These are phyloP conservation scores for Pelodytes ibericus DNA, from an alignment of 2,797 vertebrate genomes.

Conservation along the genomic window DNA sequence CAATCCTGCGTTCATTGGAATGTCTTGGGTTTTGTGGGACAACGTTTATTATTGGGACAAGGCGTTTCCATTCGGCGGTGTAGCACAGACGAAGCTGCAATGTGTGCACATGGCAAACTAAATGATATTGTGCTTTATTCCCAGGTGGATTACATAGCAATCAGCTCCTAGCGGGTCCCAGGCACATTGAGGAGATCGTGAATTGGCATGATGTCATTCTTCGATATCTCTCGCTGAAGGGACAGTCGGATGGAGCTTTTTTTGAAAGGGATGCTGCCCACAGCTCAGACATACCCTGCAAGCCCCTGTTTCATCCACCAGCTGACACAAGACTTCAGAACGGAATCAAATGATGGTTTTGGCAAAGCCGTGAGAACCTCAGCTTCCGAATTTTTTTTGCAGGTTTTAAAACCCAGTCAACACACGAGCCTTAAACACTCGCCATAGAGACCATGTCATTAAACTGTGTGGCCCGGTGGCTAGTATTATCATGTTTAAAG, in stretches of 20 bases:
- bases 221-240: conserved; percentile 58
- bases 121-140: not conserved
- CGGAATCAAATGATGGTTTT: not conserved
- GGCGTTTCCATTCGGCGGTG: too few relatives aligned
- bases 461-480: too few relatives aligned
- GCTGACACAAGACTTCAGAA: conserved; percentile 21
- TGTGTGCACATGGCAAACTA: too few relatives aligned
- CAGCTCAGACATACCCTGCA: not conserved
- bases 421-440: too few relatives aligned
- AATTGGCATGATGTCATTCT: conserved; percentile 55
- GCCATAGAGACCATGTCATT: too few relatives aligned
- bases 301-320: not conserved
- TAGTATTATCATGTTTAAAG: too few relatives aligned
- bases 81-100: too few relatives aligned
- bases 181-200: conserved; percentile 50
- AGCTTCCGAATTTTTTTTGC: too few relatives aligned
- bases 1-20: too few relatives aligned
- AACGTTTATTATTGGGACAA: too few relatives aligned
- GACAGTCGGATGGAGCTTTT: conserved; percentile 2
- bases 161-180: conserved; percentile 26
- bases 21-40: too few relatives aligned
- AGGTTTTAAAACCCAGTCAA: too few relatives aligned
- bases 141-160: conserved; percentile 47
- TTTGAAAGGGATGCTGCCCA: conserved; percentile 35
- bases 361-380: not conserved